Percentiles rank a stretch among this genome's conserved stretches.
These are phyloP conservation scores for Pipa parva DNA, from an alignment of 2,113 vertebrate genomes.

Conservation along the genomic window DNA sequence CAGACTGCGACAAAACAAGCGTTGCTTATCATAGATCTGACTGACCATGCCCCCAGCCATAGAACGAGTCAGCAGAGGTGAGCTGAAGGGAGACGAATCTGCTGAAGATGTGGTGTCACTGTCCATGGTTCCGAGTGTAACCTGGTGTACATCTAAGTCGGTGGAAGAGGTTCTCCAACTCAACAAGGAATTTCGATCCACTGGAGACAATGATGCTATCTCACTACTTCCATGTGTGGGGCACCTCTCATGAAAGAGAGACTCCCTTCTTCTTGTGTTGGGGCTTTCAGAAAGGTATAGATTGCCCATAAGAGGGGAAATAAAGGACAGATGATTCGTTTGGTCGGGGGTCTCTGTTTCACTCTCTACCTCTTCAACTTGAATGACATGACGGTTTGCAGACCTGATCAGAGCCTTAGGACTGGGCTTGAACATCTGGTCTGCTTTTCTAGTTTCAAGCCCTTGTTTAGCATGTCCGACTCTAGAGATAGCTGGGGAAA, in stretches of 20 bases:
- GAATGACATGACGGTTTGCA: conserved; percentile 66
- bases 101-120: conserved; percentile 52
- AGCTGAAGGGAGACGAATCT: conserved; percentile 49
- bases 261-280: conserved; percentile 60
- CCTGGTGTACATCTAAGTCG: conserved; percentile 35
- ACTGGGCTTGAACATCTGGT: conserved; percentile 4
- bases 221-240: conserved; percentile 49
- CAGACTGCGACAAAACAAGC: not conserved
- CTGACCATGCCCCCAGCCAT: not conserved
- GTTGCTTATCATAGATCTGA: not conserved
- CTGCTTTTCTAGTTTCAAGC: conserved; percentile 38
- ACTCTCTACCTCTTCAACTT: conserved; percentile 79
- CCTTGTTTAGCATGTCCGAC: not conserved
- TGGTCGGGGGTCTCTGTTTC: conserved; percentile 75
- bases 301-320: conserved; percentile 75
- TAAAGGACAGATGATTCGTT: conserved; percentile 71
- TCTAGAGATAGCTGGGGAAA: conserved; percentile 19
- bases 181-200: not conserved
- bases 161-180: conserved; percentile 41
- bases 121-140: conserved; percentile 27
- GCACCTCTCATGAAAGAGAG: conserved; percentile 56
- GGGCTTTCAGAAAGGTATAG: conserved; percentile 73
- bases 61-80: conserved; percentile 27
- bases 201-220: not conserved
- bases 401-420: conserved; percentile 43